Percentiles rank a stretch among this genome's conserved stretches.
Evolutionary conservation across 2,888 invertebrate genomes (phyloP).

Genomic region (Meganola albula): DNA sequence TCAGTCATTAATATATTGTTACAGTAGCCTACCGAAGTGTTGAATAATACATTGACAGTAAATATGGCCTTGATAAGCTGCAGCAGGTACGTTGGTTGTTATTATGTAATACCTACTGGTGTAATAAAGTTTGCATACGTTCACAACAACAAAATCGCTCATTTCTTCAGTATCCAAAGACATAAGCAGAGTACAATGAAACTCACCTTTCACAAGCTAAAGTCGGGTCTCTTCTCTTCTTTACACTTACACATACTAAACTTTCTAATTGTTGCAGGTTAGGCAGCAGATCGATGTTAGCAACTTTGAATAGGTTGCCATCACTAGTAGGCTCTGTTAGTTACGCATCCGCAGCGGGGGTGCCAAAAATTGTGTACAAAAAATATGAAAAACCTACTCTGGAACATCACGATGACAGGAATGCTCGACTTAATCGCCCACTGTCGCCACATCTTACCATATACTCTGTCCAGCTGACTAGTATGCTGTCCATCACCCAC

Average conservation of each 20-base stretch:
- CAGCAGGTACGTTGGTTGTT: constrained; percentile 56
- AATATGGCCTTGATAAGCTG: constrained; percentile 60
- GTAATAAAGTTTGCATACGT: too few species aligned
- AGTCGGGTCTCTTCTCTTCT: too few species aligned
- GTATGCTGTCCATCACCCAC: constrained; percentile 89
- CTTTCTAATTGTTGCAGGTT: constrained; percentile 52
- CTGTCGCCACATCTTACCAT: constrained; percentile 92
- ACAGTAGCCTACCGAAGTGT: constrained; percentile 49
- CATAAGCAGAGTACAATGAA: too few species aligned
- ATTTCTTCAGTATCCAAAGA: too few species aligned
- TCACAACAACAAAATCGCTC: too few species aligned
- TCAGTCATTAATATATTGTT: constrained; percentile 25
- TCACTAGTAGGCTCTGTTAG: constrained; percentile 43
- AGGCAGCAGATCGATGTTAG: constrained; percentile 48
- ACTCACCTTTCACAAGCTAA: too few species aligned
- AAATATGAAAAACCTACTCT: constrained; percentile 1
- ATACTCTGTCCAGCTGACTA: constrained; percentile 87
- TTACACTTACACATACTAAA: too few species aligned
- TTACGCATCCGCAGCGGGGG: constrained; percentile 50
- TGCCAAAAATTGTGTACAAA: constrained; percentile 57
- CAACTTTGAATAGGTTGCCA: constrained; percentile 53
- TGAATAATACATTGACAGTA: constrained; percentile 11
- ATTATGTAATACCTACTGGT: constrained; percentile 55
- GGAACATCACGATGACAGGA: constrained; percentile 82
- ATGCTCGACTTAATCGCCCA: constrained; percentile 85